These are phyloP conservation scores for Cuculus canorus DNA, from an alignment of 2,797 vertebrate species.

Conservation along the genomic window DNA sequence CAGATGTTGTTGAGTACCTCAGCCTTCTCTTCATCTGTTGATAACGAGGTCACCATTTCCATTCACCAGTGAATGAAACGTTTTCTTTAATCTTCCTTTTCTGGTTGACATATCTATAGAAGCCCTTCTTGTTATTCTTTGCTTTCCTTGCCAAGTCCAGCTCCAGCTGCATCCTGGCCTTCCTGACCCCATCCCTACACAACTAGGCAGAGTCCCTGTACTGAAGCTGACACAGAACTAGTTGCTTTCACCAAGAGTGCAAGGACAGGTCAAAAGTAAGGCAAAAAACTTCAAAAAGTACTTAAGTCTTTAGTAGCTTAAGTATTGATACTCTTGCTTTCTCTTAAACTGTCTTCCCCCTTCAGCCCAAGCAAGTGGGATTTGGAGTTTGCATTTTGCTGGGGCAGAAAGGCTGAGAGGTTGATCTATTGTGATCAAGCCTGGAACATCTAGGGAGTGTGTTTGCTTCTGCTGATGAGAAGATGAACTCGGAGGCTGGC, in stretches of 20 bases:
- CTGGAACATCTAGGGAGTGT: neutral
- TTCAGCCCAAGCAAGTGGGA: neutral
- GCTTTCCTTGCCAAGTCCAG: too few species aligned
- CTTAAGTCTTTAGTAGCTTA: neutral
- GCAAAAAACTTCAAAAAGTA: neutral
- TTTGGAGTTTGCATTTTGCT: neutral
- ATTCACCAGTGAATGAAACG: too few species aligned
- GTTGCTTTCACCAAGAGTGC: neutral
- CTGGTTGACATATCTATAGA: too few species aligned
- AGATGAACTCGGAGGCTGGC: neutral
- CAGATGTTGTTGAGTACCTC: too few species aligned
- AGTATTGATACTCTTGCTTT: neutral
- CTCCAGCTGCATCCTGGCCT: too few species aligned
- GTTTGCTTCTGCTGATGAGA: neutral
- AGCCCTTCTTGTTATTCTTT: too few species aligned
- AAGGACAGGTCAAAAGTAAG: neutral
- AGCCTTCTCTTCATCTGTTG: too few species aligned
- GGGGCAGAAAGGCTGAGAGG: neutral
- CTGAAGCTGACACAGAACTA: neutral
- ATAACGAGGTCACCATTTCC: too few species aligned
- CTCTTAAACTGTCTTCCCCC: neutral
- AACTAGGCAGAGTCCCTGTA: too few species aligned
- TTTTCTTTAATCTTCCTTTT: too few species aligned
- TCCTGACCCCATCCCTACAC: too few species aligned
- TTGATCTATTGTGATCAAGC: neutral